Base-by-base conservation (phyloP, 2,113 vertebrate genomes). In the Hippocampus guttulatus region DNA sequence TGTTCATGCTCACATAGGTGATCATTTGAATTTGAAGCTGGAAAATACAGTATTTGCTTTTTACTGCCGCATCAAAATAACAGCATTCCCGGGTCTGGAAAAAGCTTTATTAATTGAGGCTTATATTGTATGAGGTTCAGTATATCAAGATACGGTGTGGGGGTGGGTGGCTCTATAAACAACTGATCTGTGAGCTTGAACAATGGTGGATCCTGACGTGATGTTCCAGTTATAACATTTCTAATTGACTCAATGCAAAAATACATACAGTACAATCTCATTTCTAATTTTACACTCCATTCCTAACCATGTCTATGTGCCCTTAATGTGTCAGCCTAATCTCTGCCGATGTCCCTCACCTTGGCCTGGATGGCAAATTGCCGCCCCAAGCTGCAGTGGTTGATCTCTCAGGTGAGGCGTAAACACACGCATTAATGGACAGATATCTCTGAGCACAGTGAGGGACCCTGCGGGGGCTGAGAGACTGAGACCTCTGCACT, bases 401-500 rank as follows among this genome's bases (percentile, higher is more conserved):
- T 2, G 67, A 60, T 62, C 84, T 84, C 61, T 88, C 77, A 1
- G 83, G 79, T 51, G 89, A 76, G 20, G 84, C 84, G 61, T 85
- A 84, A 41, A 87, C 68, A 4, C 76, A 79, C 6, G 84, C 69
- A 2, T 45, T 67, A 57, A 64, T 51, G 9, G 84, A 73, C 71
- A 84, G 60, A 73, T 77, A 71, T 54, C 68, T 78, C 40, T 75
- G 83, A 4, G 81, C 69, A 20, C 76, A 64, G 47, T 79, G 73
- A 52, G 84, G 75, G 30, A 87, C 78, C 81, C 88, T 83, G 75
- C 82, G 67, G 67, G 89, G 89, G 69, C 88, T 89, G 43, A 80
- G 77, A 14, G 88, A 89, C 73, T 87, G 89, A 67, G 84, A 85
- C 69, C 87, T 87, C 75, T 81, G 81, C 67, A 77, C 69, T 14